phyloP scores from a whole-genome alignment of 2,113 vertebrate species.

The Pituophis catenifer region DNA sequence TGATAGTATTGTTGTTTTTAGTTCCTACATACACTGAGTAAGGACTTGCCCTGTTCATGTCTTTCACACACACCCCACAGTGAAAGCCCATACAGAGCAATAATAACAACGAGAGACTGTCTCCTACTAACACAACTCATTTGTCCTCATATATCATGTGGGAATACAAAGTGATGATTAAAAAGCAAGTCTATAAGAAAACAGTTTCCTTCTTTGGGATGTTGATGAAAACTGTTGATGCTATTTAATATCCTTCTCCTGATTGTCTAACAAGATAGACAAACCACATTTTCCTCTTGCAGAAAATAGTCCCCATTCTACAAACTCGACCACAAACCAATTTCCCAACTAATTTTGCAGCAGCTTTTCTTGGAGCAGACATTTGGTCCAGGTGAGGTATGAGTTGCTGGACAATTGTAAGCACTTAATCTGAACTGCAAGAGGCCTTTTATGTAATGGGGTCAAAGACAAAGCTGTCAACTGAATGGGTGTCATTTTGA shows the following conservation, averaged over 20 bases:
- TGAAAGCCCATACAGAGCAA: slow-evolving; percentile 17
- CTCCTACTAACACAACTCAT: slow-evolving; percentile 25
- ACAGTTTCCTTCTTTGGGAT: neutral
- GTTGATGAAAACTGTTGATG: slow-evolving; percentile 6
- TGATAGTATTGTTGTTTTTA: slow-evolving; percentile 27
- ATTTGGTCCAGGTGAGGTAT: neutral
- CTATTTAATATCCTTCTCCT: slow-evolving; percentile 14
- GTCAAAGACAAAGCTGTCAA: neutral
- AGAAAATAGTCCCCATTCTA: slow-evolving; percentile 18
- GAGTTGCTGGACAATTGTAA: neutral
- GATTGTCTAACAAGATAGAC: slow-evolving; percentile 11
- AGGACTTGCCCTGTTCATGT: slow-evolving; percentile 18
- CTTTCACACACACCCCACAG: slow-evolving; percentile 12
- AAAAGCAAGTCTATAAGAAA: neutral
- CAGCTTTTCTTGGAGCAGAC: neutral
- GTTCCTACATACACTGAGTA: slow-evolving; percentile 6
- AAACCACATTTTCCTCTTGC: neutral
- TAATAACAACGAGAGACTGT: slow-evolving; percentile 9
- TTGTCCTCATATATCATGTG: neutral
- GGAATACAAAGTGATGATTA: neutral
- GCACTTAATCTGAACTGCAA: neutral
- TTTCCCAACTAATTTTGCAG: neutral
- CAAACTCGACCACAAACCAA: slow-evolving; percentile 21
- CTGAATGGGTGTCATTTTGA: neutral
- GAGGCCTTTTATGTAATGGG: neutral